Percentiles rank a stretch among this genome's conserved stretches.
Conservation (phyloP, 1,140 invertebrate species). For the Drosophila paulistorum region DNA sequence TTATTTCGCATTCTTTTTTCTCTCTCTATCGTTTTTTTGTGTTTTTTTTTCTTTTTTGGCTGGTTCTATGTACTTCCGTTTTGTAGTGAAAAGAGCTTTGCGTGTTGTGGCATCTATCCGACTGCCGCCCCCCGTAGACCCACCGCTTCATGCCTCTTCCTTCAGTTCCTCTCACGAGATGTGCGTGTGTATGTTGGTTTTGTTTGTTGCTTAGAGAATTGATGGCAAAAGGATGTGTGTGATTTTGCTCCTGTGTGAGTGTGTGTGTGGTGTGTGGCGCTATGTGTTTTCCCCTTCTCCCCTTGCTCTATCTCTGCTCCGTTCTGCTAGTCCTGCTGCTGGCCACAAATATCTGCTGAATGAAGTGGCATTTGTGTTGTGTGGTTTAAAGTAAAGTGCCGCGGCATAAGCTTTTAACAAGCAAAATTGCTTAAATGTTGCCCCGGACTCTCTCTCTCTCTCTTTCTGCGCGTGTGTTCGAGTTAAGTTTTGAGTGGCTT, state of each 20-base stretch:
- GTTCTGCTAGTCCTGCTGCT: constrained; percentile 30
- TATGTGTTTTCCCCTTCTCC: constrained; percentile 33
- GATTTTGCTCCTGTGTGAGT: constrained; percentile 60
- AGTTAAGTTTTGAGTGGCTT: constrained; percentile 11
- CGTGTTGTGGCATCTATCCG: constrained; percentile 66
- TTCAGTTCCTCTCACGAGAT: constrained; percentile 11
- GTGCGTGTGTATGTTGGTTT: constrained; percentile 44
- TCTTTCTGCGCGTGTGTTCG: neutral
- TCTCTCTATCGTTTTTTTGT: constrained; percentile 19
- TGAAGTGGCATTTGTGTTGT: constrained; percentile 76
- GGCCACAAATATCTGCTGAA: constrained; percentile 76
- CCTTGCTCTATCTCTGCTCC: neutral
- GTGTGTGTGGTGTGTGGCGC: constrained; percentile 28
- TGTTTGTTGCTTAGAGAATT: constrained; percentile 80
- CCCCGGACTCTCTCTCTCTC: constrained; percentile 8
- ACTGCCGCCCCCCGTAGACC: neutral
- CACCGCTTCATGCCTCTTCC: neutral
- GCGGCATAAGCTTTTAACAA: constrained; percentile 77
- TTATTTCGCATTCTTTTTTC: constrained; percentile 49
- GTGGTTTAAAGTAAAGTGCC: constrained; percentile 73
- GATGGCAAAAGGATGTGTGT: constrained; percentile 80
- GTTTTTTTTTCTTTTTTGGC: constrained; percentile 52
- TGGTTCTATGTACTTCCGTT: constrained; percentile 77
- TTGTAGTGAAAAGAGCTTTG: constrained; percentile 81
- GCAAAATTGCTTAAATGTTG: constrained; percentile 72